phyloP scores from a whole-genome alignment of 1,140 invertebrate species.

The Lepidurus packardi region DNA sequence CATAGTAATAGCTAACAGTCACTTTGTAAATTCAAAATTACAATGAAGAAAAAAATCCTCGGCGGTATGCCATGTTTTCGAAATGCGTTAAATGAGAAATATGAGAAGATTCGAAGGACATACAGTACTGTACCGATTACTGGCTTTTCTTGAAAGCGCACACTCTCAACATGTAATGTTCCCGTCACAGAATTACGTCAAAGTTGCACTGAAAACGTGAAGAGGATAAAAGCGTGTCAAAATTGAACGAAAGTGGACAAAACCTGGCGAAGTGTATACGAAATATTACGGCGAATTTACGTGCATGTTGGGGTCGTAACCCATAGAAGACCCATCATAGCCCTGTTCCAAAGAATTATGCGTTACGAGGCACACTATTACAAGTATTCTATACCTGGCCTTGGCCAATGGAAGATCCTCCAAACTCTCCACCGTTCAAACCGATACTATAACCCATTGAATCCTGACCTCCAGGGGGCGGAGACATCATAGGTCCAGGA shows the following conservation, averaged over 20 bases:
- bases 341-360: constrained; percentile 48
- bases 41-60: background rate
- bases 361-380: constrained; percentile 35
- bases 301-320: constrained; percentile 70
- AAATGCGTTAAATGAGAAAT: background rate
- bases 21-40: constrained; percentile 17
- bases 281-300: constrained; percentile 45
- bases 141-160: constrained; percentile 6
- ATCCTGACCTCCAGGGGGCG: constrained; percentile 69
- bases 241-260: background rate
- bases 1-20: constrained; percentile 5
- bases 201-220: constrained; percentile 14
- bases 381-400: constrained; percentile 21
- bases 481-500: constrained; percentile 87
- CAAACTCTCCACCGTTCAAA: constrained; percentile 72
- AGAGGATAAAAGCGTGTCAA: constrained; percentile 9
- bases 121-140: constrained; percentile 6
- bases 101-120: constrained; percentile 15
- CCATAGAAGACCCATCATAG: constrained; percentile 73
- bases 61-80: background rate
- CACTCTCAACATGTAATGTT: background rate
- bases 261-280: background rate
- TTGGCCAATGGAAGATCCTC: constrained; percentile 34
- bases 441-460: constrained; percentile 76
- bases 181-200: constrained; percentile 14